Evolutionary conservation across 2,113 vertebrate species (phyloP), one percentile per base, ranked within the genome.

Genomic region (Neolamprologus devosi): DNA sequence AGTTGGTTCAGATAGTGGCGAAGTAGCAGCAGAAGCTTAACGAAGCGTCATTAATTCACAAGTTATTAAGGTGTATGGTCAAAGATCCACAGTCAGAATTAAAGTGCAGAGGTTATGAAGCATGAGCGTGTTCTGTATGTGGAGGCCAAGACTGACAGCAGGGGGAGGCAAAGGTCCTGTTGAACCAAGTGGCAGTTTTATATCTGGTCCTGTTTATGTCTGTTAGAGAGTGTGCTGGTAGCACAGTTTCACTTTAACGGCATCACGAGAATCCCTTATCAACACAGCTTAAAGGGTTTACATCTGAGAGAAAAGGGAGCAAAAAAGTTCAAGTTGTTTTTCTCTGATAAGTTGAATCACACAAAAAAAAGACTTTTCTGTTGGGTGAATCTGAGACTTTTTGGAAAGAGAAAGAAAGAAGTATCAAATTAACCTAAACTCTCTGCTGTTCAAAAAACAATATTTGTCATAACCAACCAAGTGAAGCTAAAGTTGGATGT

Each of bases 81-180:
- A 53, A 9, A 26, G 8, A 68, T 9, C 3, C 21, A 9, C 35
- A 75, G n/a, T 14, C 42, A 30, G 8, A 87, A 63, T 55, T 10
- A 14, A 54, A 11, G 12, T 73, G 9, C 11, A 53, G 13, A 75
- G 33, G 37, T 54, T 17, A 75, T 49, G 6, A 11, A 12, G 57
- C 28, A 2, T 37, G 3, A 30, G 2, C 78, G 8, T 37, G 3
- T 23, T 60, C 6, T 88, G 51, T 7, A 6, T 84, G 58, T 49
- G 9, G 35, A 60, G 9, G 51, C 30, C 16, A 35, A 60, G 21
- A 65, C 82, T 54, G 40, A 91, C 93, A 91, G 88, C 92, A 95
- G 94, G 85, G 93, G 92, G 94, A 89, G 89, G 33, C 89, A 93
- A 85, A 92, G 45, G 5, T 63, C 85, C 28, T 42, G 23, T 8